These are phyloP conservation scores for Sesamia inferens DNA, from an alignment of 2,888 invertebrate genomes.

Conservation along the genomic window DNA sequence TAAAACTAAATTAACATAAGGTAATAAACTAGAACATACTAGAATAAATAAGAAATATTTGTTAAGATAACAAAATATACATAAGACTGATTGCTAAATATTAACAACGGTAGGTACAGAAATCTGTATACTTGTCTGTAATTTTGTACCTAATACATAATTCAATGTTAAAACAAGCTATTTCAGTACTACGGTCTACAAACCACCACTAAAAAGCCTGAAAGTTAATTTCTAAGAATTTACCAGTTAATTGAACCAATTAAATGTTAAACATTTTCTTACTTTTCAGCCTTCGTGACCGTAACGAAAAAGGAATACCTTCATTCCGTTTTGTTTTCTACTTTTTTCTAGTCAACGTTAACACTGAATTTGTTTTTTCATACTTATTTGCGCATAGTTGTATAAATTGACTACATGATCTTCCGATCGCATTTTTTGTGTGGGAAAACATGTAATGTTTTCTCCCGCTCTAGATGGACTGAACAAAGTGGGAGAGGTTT, in stretches of 20 bases:
- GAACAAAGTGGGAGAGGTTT: too few relatives aligned
- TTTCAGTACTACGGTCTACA: not conserved
- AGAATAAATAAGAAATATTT: too few relatives aligned
- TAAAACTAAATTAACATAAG: slow-evolving; percentile 2
- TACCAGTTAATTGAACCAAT: not conserved
- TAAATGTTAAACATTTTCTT: not conserved
- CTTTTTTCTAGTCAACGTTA: not conserved
- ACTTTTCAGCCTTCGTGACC: not conserved
- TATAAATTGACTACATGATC: not conserved
- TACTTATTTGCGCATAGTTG: not conserved
- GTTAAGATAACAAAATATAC: too few relatives aligned
- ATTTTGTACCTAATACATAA: not conserved
- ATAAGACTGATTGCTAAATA: too few relatives aligned
- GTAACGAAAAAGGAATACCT: not conserved
- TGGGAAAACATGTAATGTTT: too few relatives aligned
- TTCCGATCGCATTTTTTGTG: not conserved
- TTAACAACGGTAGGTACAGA: too few relatives aligned
- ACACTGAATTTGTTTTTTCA: not conserved
- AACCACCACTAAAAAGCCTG: too few relatives aligned
- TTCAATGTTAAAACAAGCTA: not conserved
- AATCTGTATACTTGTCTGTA: too few relatives aligned
- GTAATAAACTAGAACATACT: not conserved
- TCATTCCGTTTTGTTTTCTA: not conserved
- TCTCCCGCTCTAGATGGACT: too few relatives aligned
- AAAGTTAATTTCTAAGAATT: not conserved